These are phyloP conservation scores for Hypsibius dujardini DNA, from an alignment of 1,140 invertebrate genomes.

Conservation along the genomic window DNA sequence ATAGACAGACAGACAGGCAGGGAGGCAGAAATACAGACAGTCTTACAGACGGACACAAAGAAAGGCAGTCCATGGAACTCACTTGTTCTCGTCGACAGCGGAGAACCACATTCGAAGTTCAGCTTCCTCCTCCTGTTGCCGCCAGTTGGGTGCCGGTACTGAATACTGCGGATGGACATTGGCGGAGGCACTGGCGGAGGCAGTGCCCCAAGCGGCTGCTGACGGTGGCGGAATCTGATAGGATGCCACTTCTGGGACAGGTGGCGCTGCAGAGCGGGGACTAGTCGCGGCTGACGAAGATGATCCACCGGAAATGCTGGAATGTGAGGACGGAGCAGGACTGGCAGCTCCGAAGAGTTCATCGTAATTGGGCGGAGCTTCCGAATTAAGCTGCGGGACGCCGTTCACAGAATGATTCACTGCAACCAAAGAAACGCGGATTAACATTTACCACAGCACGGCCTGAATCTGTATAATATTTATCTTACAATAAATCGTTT, in stretches of 20 bases:
- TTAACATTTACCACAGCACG: no score
- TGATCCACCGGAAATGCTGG: no score
- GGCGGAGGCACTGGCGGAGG: not conserved
- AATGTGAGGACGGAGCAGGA: not conserved
- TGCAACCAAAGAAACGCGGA: no score
- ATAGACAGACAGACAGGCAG: no score
- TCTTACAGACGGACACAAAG: slow-evolving; percentile 1
- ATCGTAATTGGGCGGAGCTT: slow-evolving; percentile 1
- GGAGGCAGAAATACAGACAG: no score
- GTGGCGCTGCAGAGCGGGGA: not conserved
- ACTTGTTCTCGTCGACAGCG: slow-evolving; percentile 7
- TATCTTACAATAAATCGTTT: no score
- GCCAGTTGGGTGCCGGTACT: slow-evolving; percentile 9
- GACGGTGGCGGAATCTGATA: not conserved
- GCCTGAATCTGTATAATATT: no score
- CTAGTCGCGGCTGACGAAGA: not conserved
- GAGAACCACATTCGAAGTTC: slow-evolving; percentile 14
- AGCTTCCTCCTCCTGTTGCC: not conserved
- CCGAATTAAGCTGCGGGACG: slow-evolving; percentile 3
- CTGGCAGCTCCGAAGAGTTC: not conserved
- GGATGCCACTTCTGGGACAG: no score
- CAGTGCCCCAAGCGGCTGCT: not conserved
- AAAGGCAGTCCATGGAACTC: not conserved
- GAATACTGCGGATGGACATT: not conserved
- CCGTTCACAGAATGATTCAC: no score